Evolutionary conservation across 2,113 vertebrate genomes (phyloP), one percentile per base, ranked within the genome.

Genomic region (Toxotes jaculatrix): DNA sequence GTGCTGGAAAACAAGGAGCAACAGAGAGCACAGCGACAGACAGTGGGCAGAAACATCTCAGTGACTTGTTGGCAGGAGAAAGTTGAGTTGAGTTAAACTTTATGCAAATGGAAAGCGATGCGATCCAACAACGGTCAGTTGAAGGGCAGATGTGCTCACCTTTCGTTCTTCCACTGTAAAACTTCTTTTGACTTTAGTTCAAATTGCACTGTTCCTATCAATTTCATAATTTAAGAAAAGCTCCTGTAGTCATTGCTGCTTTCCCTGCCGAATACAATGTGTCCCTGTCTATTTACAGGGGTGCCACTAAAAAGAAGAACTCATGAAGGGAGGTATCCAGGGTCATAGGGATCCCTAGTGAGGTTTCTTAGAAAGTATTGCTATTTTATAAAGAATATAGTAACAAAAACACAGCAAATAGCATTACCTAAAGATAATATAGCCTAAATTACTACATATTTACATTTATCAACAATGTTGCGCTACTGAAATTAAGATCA

Each of bases 81-180:
- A 80, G 51, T 45, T n/a, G 38, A 38, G 36, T 21, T 67, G 10
- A 65, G 21, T 76, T 85, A 55, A 66, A 64, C 73, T 71, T 73
- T 10, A 81, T 87, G 67, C 45, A 80, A 76, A 86, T 77, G 16
- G 75, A 19, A 7, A 49, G 59, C 4, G 11, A 51, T 61, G 27
- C 3, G 21, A 60, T 78, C 34, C 34, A 62, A 61, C 55, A 1
- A 42, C 4, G n/a, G 51, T 12, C 57, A 32, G 31, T 17, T 72
- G 64, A 63, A 69, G 82, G 73, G 63, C 69, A 59, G 57, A 9
- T 36, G 45, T 61, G 40, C 19, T 83, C 47, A 75, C 77, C 57
- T 76, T 78, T 69, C 80, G 51, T 62, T 89, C 65, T 71, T 63
- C 14, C 56, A 40, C 23, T 66, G n/a, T n/a, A 49, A 45, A 65